These are phyloP conservation scores for Emydoidea blandingii DNA, from an alignment of 2,797 vertebrate genomes.

Conservation along the genomic window DNA sequence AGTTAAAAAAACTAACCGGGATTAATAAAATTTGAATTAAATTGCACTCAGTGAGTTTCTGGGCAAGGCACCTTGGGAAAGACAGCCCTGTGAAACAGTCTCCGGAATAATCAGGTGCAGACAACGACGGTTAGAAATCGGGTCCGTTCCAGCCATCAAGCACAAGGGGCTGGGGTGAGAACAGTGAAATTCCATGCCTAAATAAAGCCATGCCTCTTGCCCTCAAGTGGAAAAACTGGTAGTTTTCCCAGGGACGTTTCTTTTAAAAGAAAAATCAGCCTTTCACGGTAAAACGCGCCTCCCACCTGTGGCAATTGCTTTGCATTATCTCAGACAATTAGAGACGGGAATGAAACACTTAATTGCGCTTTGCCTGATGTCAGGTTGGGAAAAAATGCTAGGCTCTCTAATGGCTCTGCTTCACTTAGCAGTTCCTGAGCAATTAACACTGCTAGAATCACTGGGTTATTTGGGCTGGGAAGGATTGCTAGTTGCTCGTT, in stretches of 20 bases:
- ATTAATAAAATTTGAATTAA: neutral
- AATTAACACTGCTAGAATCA: neutral
- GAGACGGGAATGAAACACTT: neutral
- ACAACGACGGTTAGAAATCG: neutral
- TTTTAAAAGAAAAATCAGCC: neutral
- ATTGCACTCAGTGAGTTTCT: neutral
- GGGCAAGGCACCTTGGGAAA: neutral
- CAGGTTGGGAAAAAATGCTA: neutral
- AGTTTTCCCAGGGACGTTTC: neutral
- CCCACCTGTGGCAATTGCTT: neutral
- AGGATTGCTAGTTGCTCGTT: neutral
- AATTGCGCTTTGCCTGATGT: neutral
- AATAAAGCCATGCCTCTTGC: neutral
- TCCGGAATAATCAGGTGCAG: neutral
- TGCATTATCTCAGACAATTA: conserved; percentile 1
- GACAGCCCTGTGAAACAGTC: neutral
- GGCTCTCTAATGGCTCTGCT: neutral
- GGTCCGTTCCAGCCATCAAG: neutral
- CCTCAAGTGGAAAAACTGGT: neutral
- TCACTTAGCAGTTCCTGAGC: neutral
- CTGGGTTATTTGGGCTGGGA: neutral
- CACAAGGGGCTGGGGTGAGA: neutral
- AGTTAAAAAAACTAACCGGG: neutral
- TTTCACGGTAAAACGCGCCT: neutral
- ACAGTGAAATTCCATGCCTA: neutral